Evolutionary conservation across 2,113 vertebrate genomes (phyloP), one percentile per base, ranked within the genome.

Genomic region (Elgaria multicarinata): DNA sequence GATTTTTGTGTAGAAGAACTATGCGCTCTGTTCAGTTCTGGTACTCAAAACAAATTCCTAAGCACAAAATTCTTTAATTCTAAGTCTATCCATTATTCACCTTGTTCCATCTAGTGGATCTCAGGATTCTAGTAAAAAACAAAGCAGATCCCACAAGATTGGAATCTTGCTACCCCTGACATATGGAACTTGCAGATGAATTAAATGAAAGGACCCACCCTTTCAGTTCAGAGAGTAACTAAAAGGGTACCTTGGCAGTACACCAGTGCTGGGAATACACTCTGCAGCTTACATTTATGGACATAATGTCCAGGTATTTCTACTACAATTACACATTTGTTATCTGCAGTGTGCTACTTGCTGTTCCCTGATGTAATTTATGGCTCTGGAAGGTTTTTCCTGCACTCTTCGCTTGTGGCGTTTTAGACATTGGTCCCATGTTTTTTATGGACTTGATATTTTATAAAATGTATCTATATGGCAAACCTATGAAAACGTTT

Each of bases 141-240:
- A 24, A 80, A 5, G 50, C 50, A 36, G 50, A 80, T 20, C 18
- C 18, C n/a, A 33, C 53, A 80, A 80, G 18, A 6, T 80, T 62
- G 78, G n/a, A 53, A 20, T 58, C 33, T 80, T 4, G 16, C 78
- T 80, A 33, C 6, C 44, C 64, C 64, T 62, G 62, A 80, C 10
- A 31, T 62, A 91, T 84, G 53, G 33, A 91, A 71, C 8, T 33
- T 33, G 26, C 81, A 87, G 75, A 76, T 26, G 91, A 89, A 91
- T 31, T 85, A 42, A 78, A 85, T 53, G 90, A 44, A 55, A 88
- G 31, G 67, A 46, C 20, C 24, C 2, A 55, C 31, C 2, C 26
- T 58, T 67, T 77, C 36, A 46, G 16, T 55, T 71, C 36, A 72
- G 50, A 64, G 58, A 80, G 16, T 79, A 80, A 80, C 4, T 69